phyloP scores from a whole-genome alignment of 2,113 vertebrate genomes.

The Ptychochromis oligacanthus region DNA sequence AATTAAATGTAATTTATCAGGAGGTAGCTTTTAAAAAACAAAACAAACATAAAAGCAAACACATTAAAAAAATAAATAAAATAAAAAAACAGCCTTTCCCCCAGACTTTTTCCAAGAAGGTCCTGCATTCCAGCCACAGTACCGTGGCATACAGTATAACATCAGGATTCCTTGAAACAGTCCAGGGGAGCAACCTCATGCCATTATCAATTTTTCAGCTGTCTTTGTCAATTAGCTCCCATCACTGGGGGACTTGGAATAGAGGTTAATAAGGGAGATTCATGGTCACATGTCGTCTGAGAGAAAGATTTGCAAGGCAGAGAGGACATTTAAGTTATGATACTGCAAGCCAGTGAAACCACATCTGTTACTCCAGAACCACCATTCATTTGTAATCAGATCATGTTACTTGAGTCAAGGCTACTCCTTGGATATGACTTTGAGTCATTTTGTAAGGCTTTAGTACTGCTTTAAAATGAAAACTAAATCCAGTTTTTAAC shows the following conservation, averaged over 20 bases:
- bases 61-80: not conserved
- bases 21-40: not conserved
- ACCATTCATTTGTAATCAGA: slow-evolving; percentile 24
- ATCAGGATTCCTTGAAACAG: slow-evolving; percentile 36
- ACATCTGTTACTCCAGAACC: slow-evolving; percentile 36
- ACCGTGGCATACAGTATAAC: slow-evolving; percentile 13
- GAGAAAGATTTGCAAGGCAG: not conserved
- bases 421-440: not conserved
- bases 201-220: slow-evolving; percentile 42
- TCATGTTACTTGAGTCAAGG: slow-evolving; percentile 27
- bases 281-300: slow-evolving; percentile 19
- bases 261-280: slow-evolving; percentile 39
- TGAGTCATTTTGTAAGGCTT: not conserved
- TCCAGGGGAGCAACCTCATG: slow-evolving; percentile 34
- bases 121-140: slow-evolving; percentile 28
- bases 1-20: not conserved
- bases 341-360: slow-evolving; percentile 39
- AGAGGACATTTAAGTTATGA: slow-evolving; percentile 8
- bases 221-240: slow-evolving; percentile 47
- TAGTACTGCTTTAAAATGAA: slow-evolving; percentile 5
- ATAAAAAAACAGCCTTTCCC: not conserved
- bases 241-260: slow-evolving; percentile 44
- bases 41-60: not conserved
- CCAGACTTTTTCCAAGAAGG: not conserved
- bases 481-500: not conserved